Evolutionary conservation across 1,140 invertebrate species (phyloP).

Genomic region (Zaprionus vittiger): DNA sequence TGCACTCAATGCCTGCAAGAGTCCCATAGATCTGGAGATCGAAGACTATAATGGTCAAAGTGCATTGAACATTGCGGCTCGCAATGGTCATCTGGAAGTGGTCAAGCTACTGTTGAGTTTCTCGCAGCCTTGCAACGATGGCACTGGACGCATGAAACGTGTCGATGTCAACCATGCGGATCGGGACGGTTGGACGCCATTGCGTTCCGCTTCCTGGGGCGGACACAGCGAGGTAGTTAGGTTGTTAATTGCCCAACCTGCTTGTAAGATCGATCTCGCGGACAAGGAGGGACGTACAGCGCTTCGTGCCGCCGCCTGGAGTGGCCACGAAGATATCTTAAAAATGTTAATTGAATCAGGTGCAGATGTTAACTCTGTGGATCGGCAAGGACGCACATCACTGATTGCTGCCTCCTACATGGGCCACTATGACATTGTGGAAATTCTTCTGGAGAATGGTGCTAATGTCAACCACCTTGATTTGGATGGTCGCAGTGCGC

Average conservation of each 20-base stretch:
- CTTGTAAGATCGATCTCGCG: constrained; percentile 91
- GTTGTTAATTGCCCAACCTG: constrained; percentile 89
- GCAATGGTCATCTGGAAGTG: constrained; percentile 91
- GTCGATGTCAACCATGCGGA: constrained; percentile 93
- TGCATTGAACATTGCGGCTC: constrained; percentile 92
- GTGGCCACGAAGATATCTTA: constrained; percentile 91
- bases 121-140: constrained; percentile 83
- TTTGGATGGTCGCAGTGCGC: constrained; percentile 95
- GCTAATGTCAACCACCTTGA: constrained; percentile 95
- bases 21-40: constrained; percentile 86
- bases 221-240: constrained; percentile 96
- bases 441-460: constrained; percentile 92
- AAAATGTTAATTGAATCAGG: constrained; percentile 88
- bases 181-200: constrained; percentile 94
- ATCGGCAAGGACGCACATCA: constrained; percentile 94
- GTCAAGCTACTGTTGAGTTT: constrained; percentile 87
- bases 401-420: constrained; percentile 95
- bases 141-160: constrained; percentile 86
- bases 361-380: constrained; percentile 92
- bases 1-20: constrained; percentile 87
- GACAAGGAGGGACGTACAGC: constrained; percentile 90
- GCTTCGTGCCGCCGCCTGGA: constrained; percentile 93
- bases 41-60: constrained; percentile 92
- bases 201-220: constrained; percentile 95
- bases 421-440: constrained; percentile 97